phyloP scores from a whole-genome alignment of 2,797 vertebrate genomes.

The Coendou prehensilis region DNA sequence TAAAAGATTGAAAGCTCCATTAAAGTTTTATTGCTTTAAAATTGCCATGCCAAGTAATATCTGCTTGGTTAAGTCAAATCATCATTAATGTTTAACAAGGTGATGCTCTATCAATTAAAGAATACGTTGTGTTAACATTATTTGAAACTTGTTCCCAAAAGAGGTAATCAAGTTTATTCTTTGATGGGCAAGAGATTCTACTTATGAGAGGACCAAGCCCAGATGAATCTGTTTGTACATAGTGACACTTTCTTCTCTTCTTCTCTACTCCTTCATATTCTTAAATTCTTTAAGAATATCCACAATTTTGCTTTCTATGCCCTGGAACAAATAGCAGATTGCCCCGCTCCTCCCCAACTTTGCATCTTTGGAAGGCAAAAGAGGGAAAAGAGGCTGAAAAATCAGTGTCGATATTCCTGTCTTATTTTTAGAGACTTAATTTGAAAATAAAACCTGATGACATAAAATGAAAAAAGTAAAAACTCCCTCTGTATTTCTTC shows the following conservation, averaged over 20 bases:
- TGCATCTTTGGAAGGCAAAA: conserved; percentile 23
- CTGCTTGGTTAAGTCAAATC: conserved; percentile 32
- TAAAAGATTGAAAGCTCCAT: background rate
- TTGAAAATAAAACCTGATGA: conserved; percentile 56
- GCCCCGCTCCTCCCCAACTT: background rate
- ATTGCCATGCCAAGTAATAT: conserved; percentile 44
- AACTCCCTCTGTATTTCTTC: background rate
- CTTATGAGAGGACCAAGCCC: background rate
- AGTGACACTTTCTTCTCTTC: background rate
- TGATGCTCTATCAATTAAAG: conserved; percentile 7
- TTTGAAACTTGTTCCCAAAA: conserved; percentile 57
- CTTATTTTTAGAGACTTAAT: conserved; percentile 51
- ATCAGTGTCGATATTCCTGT: background rate
- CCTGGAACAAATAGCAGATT: background rate
- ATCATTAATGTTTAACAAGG: conserved; percentile 51
- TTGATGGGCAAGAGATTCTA: conserved; percentile 22
- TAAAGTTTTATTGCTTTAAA: conserved; percentile 32
- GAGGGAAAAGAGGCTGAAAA: conserved; percentile 35
- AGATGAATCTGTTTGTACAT: background rate
- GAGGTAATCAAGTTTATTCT: conserved; percentile 37
- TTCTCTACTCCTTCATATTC: background rate
- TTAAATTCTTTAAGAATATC: background rate
- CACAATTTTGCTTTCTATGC: background rate
- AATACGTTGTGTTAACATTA: background rate
- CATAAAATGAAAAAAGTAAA: conserved; percentile 44